These are phyloP conservation scores for Apaloderma vittatum DNA, from an alignment of 2,113 vertebrate genomes.

Conservation along the genomic window DNA sequence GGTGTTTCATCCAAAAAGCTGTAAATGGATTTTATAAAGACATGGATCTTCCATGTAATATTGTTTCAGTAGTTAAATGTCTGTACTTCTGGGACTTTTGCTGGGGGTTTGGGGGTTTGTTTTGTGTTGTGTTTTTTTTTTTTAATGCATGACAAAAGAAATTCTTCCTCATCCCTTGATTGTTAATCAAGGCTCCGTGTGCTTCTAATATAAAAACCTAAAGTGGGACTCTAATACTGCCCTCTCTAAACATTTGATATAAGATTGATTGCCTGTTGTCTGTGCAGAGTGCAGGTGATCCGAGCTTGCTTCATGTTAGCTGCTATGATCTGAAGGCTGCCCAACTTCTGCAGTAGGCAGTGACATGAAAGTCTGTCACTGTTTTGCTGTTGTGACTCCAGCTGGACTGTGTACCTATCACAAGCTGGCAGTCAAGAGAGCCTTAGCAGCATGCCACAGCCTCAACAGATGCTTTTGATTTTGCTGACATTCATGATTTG, in stretches of 20 bases:
- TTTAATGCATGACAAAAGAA: not conserved
- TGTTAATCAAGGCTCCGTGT: not conserved
- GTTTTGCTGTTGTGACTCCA: not conserved
- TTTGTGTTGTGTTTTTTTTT: not conserved
- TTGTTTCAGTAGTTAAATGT: slow-evolving; percentile 11
- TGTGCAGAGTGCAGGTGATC: not conserved
- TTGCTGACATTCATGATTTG: slow-evolving; percentile 63
- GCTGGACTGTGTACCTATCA: slow-evolving; percentile 1
- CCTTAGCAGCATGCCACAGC: slow-evolving; percentile 38
- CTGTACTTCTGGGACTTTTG: not conserved
- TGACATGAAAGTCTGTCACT: not conserved
- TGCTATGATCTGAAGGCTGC: not conserved
- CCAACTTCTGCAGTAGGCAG: not conserved
- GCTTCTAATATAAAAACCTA: not conserved
- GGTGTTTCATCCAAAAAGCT: slow-evolving; percentile 23
- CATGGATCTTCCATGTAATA: not conserved
- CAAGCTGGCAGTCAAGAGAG: slow-evolving; percentile 3
- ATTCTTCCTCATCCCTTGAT: not conserved
- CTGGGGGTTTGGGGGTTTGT: not conserved
- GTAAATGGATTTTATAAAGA: slow-evolving; percentile 36
- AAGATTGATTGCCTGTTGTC: not conserved
- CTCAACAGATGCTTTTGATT: slow-evolving; percentile 69
- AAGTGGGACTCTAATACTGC: not conserved
- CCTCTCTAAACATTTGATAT: not conserved
- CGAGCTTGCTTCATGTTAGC: not conserved